phyloP scores from a whole-genome alignment of 2,113 vertebrate genomes.

The Paradisaea rubra region DNA sequence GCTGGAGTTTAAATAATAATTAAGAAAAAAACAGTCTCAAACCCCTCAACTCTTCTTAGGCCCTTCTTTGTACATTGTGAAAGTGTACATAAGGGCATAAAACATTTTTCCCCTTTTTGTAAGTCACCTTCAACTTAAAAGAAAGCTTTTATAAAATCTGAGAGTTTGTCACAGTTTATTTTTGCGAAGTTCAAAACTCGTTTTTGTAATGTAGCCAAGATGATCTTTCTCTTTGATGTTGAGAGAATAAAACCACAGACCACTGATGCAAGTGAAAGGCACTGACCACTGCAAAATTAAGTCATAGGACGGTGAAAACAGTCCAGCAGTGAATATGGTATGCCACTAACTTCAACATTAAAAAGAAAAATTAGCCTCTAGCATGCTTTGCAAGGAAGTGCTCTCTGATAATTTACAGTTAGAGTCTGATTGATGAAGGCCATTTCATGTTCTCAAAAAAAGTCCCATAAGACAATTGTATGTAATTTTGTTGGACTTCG shows the following conservation, averaged over 20 bases:
- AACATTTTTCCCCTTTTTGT: neutral
- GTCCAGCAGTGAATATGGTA: neutral
- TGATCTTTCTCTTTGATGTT: conserved; percentile 30
- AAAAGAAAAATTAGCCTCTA: neutral
- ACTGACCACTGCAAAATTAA: conserved; percentile 34
- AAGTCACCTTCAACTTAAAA: conserved; percentile 24
- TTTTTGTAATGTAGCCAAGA: neutral
- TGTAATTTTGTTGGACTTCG: neutral
- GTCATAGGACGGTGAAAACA: conserved; percentile 13
- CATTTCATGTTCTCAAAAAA: conserved; percentile 1
- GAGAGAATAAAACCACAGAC: conserved; percentile 47
- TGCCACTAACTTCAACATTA: neutral
- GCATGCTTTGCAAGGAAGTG: neutral
- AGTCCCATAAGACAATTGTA: neutral
- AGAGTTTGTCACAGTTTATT: conserved; percentile 27
- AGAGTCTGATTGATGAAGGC: conserved; percentile 17
- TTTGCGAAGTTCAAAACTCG: neutral
- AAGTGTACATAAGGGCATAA: neutral
- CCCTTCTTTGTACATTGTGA: neutral
- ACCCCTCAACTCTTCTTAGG: neutral
- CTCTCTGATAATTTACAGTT: neutral
- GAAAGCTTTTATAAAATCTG: neutral
- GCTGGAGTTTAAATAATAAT: neutral
- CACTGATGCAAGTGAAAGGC: conserved; percentile 46
- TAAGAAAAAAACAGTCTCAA: neutral